Conservation (phyloP, 2,113 vertebrate species). For the Mesocricetus auratus region DNA sequence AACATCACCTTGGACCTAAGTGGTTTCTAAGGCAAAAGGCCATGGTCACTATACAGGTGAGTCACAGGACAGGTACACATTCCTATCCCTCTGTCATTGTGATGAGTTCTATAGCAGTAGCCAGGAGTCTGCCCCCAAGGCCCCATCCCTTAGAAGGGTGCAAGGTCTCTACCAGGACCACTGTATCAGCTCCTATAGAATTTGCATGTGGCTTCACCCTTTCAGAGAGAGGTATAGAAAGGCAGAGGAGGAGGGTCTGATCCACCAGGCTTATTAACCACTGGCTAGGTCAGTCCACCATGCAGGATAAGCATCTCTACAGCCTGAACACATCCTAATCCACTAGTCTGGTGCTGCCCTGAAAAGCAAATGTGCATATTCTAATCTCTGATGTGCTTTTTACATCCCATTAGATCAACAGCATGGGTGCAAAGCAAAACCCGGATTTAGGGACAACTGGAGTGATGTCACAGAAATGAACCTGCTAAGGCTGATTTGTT, state of each 20-base stretch:
- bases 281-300: background rate
- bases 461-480: background rate
- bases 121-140: background rate
- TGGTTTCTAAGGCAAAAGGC: background rate
- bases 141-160: background rate
- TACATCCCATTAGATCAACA: slow-evolving; percentile 57
- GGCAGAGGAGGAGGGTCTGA: background rate
- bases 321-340: slow-evolving; percentile 19
- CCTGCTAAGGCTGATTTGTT: background rate
- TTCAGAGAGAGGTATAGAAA: background rate
- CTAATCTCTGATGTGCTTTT: slow-evolving; percentile 69
- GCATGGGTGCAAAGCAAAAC: slow-evolving; percentile 56
- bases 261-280: background rate
- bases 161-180: background rate
- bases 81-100: background rate
- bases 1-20: background rate
- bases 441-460: slow-evolving; percentile 5
- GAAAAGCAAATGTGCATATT: slow-evolving; percentile 4
- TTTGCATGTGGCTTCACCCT: background rate
- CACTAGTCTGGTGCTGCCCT: slow-evolving; percentile 27
- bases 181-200: background rate
- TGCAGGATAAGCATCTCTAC: background rate
- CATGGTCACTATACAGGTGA: background rate
- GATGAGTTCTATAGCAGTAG: background rate
- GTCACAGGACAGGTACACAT: background rate